Conservation (phyloP, 2,113 vertebrate genomes). For the Tetraodon nigroviridis region DNA sequence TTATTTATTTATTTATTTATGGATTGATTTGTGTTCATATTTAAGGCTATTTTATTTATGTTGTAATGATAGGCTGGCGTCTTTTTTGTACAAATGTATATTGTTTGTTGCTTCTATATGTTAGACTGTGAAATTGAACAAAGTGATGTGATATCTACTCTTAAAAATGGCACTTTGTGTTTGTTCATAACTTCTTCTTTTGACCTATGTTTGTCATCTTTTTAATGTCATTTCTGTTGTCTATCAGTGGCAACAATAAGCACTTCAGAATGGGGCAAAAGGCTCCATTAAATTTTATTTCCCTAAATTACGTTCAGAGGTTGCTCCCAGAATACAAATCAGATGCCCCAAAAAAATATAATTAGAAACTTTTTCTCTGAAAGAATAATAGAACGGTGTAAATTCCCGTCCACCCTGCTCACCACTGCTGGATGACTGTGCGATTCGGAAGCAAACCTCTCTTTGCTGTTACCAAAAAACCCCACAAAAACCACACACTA, state of each 20-base stretch:
- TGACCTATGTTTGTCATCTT: slow-evolving; percentile 39
- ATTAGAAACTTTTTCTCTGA: slow-evolving; percentile 6
- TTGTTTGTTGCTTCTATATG: slow-evolving; percentile 80
- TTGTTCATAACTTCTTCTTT: slow-evolving; percentile 71
- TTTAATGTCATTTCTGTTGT: slow-evolving; percentile 66
- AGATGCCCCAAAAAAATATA: slow-evolving; percentile 3
- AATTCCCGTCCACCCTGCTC: too few relatives aligned
- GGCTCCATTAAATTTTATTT: slow-evolving; percentile 53
- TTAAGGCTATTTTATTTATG: slow-evolving; percentile 67
- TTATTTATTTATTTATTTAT: slow-evolving; percentile 82
- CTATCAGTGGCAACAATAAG: slow-evolving; percentile 81
- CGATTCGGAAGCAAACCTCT: slow-evolving; percentile 78
- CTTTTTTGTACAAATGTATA: slow-evolving; percentile 69
- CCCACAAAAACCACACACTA: not conserved
- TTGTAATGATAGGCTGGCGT: slow-evolving; percentile 55
- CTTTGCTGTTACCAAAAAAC: slow-evolving; percentile 86
- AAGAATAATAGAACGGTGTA: slow-evolving; percentile 11
- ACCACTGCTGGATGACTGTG: slow-evolving; percentile 11
- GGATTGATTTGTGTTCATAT: slow-evolving; percentile 70
- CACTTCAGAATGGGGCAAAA: slow-evolving; percentile 79
- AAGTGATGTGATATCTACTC: slow-evolving; percentile 73
- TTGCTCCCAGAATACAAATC: slow-evolving; percentile 30
- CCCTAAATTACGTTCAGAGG: slow-evolving; percentile 42
- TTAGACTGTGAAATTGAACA: slow-evolving; percentile 83
- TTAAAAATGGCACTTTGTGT: slow-evolving; percentile 82